Evolutionary conservation across 2,888 invertebrate genomes (phyloP), one percentile per base, ranked within the genome.

Genomic region (Nysson spinosus): DNA sequence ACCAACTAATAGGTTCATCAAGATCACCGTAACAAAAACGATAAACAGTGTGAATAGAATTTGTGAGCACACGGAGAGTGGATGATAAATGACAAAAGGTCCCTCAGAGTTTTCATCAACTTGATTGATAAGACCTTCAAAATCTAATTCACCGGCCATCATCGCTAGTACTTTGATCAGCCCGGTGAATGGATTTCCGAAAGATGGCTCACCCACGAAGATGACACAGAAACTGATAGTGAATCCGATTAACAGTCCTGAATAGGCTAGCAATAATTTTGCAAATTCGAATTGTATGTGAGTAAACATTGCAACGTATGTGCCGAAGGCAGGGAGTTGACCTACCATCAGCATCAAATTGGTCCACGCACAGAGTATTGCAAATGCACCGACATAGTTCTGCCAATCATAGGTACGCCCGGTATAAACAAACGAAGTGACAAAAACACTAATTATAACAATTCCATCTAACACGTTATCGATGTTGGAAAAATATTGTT

Each of bases 251-350:
- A 88, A 65, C 1, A 88, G 68, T 2, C 88, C 88, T 0, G 87
- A 86, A 47, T 88, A 88, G 0, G 88, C 88, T 4, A 88, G 54
- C 19, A 88, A 69, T 1, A 88, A 69, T 55, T 87, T 85, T 0
- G 87, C 87, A 44, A 88, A 88, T 55, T 88, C 88, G 32, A 86
- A 86, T 26, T 86, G 87, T 44, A 87, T 87, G 24, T 85, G 87
- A 0, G 86, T 88, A 44, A 88, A 88, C 88, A 88, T 88, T 1
- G 89, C 88, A 1, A 89, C 88, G 73, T 89, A 89, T 1, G 89
- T 85, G 1, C 89, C 89, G 57, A 89, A 87, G 1, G 87, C 82
- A 1, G 89, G 89, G 17, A 89, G 75, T 34, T 89, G 86, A 0
- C 89, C 89, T 14, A 89, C 87, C 83, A 88, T 85, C 16, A 88